Percentiles rank a stretch among this genome's conserved stretches.
phyloP scores from a whole-genome alignment of 2,113 vertebrate species.

The Rallus limicola region DNA sequence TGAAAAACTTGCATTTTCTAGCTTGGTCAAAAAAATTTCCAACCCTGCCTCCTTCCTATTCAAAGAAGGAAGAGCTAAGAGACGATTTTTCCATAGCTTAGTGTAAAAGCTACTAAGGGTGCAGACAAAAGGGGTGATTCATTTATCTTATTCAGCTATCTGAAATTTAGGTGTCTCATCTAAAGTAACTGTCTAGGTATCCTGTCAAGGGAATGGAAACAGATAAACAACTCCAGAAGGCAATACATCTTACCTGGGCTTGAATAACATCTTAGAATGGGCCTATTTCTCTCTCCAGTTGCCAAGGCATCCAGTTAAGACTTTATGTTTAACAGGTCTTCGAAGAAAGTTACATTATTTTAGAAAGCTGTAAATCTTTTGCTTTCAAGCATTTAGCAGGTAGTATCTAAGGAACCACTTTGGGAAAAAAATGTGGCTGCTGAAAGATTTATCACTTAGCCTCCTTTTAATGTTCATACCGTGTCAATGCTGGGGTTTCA shows the following conservation, averaged over 20 bases:
- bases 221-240: background rate
- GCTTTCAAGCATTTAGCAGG: background rate
- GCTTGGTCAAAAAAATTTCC: background rate
- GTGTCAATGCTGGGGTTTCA: background rate
- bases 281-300: background rate
- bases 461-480: background rate
- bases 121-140: background rate
- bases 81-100: background rate
- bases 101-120: background rate
- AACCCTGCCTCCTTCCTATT: background rate
- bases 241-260: background rate
- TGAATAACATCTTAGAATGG: background rate
- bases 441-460: background rate
- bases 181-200: background rate
- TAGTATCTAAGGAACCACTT: background rate
- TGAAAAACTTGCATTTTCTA: background rate
- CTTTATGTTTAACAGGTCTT: background rate
- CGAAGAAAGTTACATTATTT: background rate
- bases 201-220: background rate
- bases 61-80: background rate
- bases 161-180: background rate
- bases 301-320: background rate
- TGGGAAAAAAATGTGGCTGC: background rate
- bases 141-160: background rate
- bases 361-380: background rate